Conservation (phyloP, 2,888 invertebrate genomes). For the Artemia sinica region DNA sequence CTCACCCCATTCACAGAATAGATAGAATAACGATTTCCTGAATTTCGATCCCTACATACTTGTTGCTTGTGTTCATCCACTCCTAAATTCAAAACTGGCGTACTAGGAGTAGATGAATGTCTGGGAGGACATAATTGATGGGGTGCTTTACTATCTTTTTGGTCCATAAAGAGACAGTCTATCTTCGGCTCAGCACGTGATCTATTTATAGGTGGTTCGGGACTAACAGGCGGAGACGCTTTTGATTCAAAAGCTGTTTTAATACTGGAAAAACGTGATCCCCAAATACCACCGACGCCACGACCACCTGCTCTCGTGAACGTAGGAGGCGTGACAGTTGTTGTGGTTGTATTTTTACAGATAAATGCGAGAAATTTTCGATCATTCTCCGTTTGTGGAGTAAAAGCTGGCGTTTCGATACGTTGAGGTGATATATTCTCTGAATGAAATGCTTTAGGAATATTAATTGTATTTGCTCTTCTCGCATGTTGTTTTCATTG, state of each 20-base stretch:
- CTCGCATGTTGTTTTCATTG: constrained; percentile 42
- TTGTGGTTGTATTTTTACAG: constrained; percentile 47
- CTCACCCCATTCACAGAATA: constrained; percentile 9
- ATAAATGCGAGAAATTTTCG: constrained; percentile 65
- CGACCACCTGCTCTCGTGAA: constrained; percentile 27
- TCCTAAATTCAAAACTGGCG: not conserved
- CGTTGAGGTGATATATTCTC: constrained; percentile 33
- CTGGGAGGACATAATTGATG: not conserved
- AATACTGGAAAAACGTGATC: constrained; percentile 60
- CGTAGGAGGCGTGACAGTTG: constrained; percentile 26
- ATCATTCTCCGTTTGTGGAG: constrained; percentile 68
- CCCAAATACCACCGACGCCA: constrained; percentile 42
- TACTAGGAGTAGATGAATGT: not conserved
- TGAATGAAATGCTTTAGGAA: constrained; percentile 47
- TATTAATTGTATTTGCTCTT: constrained; percentile 72
- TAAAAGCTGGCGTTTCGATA: constrained; percentile 33
- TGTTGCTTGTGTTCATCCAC: not conserved
- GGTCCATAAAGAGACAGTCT: constrained; percentile 3
- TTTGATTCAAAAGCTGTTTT: constrained; percentile 54
- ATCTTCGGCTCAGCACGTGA: constrained; percentile 26
- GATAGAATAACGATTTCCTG: not conserved
- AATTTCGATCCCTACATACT: not conserved
- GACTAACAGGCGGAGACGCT: constrained; percentile 34
- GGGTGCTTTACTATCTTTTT: not conserved
- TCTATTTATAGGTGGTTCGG: constrained; percentile 24